Conservation (phyloP, 2,888 invertebrate genomes). For the Netelia fuscicornis region DNA sequence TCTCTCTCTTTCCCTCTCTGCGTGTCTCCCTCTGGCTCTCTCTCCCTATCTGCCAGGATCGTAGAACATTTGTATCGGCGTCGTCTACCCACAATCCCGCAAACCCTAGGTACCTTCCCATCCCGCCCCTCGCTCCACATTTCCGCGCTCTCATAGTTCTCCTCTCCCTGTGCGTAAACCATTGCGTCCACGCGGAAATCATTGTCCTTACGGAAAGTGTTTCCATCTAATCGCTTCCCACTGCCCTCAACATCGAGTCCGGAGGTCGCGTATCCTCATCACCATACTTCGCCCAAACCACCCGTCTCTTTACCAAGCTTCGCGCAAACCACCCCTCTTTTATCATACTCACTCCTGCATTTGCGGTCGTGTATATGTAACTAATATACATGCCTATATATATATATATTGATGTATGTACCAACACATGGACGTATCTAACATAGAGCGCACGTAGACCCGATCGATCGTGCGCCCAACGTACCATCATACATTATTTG, state of each 20-base stretch:
- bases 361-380: background rate
- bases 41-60: constrained; percentile 26
- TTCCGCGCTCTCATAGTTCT: constrained; percentile 22
- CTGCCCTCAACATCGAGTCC: constrained; percentile 20
- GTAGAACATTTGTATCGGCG: constrained; percentile 63
- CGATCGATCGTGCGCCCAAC: constrained; percentile 62
- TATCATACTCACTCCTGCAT: constrained; percentile 17
- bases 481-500: constrained; percentile 71
- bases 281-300: background rate
- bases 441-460: constrained; percentile 51
- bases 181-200: constrained; percentile 50
- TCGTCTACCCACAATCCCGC: constrained; percentile 60
- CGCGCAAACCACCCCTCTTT: constrained; percentile 29
- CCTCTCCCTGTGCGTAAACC: constrained; percentile 11
- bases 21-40: background rate
- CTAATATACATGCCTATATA: constrained; percentile 1
- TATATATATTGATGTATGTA: background rate
- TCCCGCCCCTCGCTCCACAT: constrained; percentile 17
- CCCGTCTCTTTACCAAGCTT: background rate
- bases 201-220: constrained; percentile 60
- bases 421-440: background rate
- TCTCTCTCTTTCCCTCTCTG: background rate
- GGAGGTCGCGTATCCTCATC: constrained; percentile 3
- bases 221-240: constrained; percentile 61
- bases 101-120: constrained; percentile 43